These are phyloP conservation scores for Aspidapion aeneum DNA, from an alignment of 2,888 invertebrate species.

Conservation along the genomic window DNA sequence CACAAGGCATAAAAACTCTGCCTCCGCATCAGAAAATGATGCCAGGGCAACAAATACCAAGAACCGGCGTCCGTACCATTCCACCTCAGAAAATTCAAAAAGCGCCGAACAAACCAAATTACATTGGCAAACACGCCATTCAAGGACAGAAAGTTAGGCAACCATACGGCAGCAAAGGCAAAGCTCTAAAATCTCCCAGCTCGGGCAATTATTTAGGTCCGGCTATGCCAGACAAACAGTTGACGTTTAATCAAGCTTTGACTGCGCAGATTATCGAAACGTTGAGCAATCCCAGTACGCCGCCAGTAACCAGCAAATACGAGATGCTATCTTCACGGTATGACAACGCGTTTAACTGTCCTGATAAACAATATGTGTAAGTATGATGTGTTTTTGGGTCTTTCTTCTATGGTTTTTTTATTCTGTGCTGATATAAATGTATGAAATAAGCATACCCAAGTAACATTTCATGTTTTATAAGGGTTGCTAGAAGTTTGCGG, in stretches of 20 bases:
- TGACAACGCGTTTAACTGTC: constrained; percentile 36
- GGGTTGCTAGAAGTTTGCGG: too few relatives aligned
- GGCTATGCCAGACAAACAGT: constrained; percentile 42
- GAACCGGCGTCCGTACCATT: constrained; percentile 44
- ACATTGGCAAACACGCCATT: constrained; percentile 48
- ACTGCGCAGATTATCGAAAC: constrained; percentile 63
- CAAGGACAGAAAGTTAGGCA: constrained; percentile 44
- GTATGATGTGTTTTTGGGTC: too few relatives aligned
- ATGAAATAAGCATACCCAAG: too few relatives aligned
- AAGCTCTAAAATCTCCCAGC: constrained; percentile 13
- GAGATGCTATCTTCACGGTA: constrained; percentile 49
- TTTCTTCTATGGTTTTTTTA: too few relatives aligned
- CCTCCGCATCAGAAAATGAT: constrained; percentile 40
- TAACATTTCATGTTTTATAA: too few relatives aligned
- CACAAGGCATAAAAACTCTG: constrained; percentile 41
- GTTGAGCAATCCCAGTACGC: constrained; percentile 50
- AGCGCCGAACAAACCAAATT: constrained; percentile 44
- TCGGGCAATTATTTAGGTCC: constrained; percentile 23
- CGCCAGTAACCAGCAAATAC: constrained; percentile 50
- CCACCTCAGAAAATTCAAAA: constrained; percentile 45
- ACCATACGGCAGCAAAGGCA: constrained; percentile 21
- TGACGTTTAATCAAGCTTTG: constrained; percentile 59
- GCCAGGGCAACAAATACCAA: constrained; percentile 38
- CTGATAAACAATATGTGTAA: constrained; percentile 14
- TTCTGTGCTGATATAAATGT: too few relatives aligned